phyloP scores from a whole-genome alignment of 2,888 invertebrate species.

The Tenthredo scrophulariae region DNA sequence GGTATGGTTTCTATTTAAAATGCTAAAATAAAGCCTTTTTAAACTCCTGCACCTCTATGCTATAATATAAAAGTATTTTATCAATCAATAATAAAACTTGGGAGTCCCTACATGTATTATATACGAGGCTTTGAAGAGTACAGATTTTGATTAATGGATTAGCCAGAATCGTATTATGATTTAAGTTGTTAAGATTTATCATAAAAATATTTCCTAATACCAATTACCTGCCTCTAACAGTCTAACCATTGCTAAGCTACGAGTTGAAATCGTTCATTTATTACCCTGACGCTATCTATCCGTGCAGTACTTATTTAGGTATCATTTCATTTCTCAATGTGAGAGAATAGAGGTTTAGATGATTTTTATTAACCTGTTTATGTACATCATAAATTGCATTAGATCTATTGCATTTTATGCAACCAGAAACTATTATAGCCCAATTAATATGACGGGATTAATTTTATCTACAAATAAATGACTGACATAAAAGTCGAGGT shows the following conservation, averaged over 20 bases:
- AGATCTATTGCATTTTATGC: not conserved
- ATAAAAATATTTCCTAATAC: not conserved
- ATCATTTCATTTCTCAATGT: not conserved
- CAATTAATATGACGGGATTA: not conserved
- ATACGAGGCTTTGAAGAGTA: not conserved
- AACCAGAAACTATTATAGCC: not conserved
- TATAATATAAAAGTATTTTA: not conserved
- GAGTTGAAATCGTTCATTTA: not conserved
- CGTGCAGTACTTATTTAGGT: not conserved
- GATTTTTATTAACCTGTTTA: not conserved
- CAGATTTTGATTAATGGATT: constrained; percentile 5
- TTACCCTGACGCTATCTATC: not conserved
- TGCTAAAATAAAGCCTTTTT: not conserved
- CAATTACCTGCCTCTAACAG: not conserved
- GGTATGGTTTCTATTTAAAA: not conserved
- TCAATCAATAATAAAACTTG: not conserved
- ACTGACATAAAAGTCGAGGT: not conserved
- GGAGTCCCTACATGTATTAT: not conserved
- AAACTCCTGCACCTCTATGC: not conserved
- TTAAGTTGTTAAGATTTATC: not conserved
- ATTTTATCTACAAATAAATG: constrained; percentile 8
- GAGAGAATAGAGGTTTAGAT: not conserved
- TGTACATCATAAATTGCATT: not conserved
- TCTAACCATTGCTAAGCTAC: not conserved
- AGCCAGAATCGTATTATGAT: not conserved